Evolutionary conservation across 2,113 vertebrate species (phyloP).

Genomic region (Acanthochromis polyacanthus): DNA sequence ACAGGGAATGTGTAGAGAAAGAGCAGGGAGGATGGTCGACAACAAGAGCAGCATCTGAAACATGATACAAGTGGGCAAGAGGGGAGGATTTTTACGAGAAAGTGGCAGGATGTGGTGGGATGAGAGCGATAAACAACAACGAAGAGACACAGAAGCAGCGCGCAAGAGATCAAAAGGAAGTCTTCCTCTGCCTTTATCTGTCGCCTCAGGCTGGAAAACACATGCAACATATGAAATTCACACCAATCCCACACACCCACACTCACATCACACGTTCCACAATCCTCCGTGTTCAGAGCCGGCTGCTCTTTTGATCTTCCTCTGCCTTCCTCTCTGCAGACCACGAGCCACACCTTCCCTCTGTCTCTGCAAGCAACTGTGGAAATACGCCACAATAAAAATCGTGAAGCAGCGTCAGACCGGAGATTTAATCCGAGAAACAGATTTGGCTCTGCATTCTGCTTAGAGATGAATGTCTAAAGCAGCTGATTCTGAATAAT

Average conservation of each 20-base stretch:
- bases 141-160: neutral
- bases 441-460: slow-evolving; percentile 1
- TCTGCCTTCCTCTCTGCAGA: slow-evolving; percentile 30
- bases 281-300: neutral
- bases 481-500: neutral
- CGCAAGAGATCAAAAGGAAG: slow-evolving; percentile 34
- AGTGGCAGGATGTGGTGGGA: neutral
- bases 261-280: neutral
- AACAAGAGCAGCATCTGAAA: slow-evolving; percentile 35
- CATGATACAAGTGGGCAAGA: neutral
- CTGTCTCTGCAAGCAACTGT: neutral
- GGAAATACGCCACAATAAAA: slow-evolving; percentile 15
- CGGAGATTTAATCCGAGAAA: slow-evolving; percentile 25
- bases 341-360: slow-evolving; percentile 19
- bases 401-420: slow-evolving; percentile 10
- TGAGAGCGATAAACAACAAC: slow-evolving; percentile 9
- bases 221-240: slow-evolving; percentile 16
- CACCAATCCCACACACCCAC: slow-evolving; percentile 14
- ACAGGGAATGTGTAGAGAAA: slow-evolving; percentile 9
- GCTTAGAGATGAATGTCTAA: neutral
- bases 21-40: slow-evolving; percentile 1
- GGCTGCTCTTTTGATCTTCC: slow-evolving; percentile 37
- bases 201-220: slow-evolving; percentile 13
- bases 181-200: slow-evolving; percentile 16
- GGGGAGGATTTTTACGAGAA: slow-evolving; percentile 13